These are phyloP conservation scores for Trachurus trachurus DNA, from an alignment of 2,797 vertebrate genomes.

Conservation along the genomic window DNA sequence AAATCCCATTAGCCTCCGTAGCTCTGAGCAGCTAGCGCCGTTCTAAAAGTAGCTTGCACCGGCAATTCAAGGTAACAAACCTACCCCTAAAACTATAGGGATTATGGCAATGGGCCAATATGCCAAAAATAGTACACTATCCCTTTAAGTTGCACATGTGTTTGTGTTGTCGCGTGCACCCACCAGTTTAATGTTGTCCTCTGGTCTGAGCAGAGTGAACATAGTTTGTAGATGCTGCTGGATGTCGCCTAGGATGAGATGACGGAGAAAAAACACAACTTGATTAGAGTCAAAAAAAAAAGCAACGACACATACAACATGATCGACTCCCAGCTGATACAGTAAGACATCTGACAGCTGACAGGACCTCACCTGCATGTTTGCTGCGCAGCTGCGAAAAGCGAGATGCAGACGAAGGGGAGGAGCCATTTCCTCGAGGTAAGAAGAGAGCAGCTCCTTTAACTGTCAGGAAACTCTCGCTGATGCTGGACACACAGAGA, in stretches of 20 bases:
- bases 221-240: conserved; percentile 99
- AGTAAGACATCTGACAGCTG: neutral
- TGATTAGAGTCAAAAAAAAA: neutral
- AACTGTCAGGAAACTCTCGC: conserved; percentile 98
- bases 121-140: no score
- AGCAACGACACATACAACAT: neutral
- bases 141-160: neutral
- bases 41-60: no score
- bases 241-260: conserved; percentile 90
- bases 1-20: no score
- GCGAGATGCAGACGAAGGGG: conserved; percentile 89
- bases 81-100: no score
- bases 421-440: conserved; percentile 95
- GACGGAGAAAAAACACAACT: conserved; percentile 14
- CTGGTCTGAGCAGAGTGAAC: conserved; percentile 96
- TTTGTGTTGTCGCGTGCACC: conserved; percentile 42
- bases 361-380: conserved; percentile 91
- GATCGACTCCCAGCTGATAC: neutral
- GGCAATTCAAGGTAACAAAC: no score
- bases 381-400: conserved; percentile 95
- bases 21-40: no score
- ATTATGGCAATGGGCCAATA: no score
- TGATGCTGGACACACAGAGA: conserved; percentile 88
- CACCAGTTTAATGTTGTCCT: conserved; percentile 99
- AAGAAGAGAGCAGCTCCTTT: conserved; percentile 99